These are phyloP conservation scores for Tribolium madens DNA, from an alignment of 1,140 invertebrate genomes.

Conservation along the genomic window DNA sequence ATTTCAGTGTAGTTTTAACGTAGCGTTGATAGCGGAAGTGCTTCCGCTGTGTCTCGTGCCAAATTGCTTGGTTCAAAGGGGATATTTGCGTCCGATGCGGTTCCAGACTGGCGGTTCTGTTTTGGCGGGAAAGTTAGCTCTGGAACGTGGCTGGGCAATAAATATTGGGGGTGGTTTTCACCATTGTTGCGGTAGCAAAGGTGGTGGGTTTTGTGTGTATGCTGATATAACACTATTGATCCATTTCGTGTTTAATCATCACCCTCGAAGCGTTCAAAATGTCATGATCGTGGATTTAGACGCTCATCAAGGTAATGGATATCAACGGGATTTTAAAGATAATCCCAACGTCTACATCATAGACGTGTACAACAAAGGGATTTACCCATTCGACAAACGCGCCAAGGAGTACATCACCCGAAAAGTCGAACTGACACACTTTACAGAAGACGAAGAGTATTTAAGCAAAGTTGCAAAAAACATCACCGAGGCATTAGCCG, in stretches of 20 bases:
- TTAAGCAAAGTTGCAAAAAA: constrained; percentile 75
- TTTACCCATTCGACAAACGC: constrained; percentile 83
- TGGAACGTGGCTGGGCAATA: constrained; percentile 87
- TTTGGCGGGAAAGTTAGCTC: constrained; percentile 81
- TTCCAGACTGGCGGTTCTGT: constrained; percentile 86
- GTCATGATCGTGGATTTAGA: constrained; percentile 91
- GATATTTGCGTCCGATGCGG: constrained; percentile 83
- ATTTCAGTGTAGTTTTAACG: constrained; percentile 74
- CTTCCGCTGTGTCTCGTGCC: constrained; percentile 80
- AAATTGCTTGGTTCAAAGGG: constrained; percentile 81
- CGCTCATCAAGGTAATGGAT: constrained; percentile 91
- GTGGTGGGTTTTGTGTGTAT: constrained; percentile 90
- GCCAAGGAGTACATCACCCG: constrained; percentile 83
- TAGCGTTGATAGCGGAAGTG: constrained; percentile 84
- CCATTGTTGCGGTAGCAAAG: constrained; percentile 79
- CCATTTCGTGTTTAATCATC: constrained; percentile 74
- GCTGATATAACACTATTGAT: constrained; percentile 88
- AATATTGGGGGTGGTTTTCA: constrained; percentile 93
- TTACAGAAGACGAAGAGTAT: constrained; percentile 80
- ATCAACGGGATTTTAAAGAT: constrained; percentile 83
- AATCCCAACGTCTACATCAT: constrained; percentile 84
- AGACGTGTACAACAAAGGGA: constrained; percentile 86
- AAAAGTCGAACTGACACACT: constrained; percentile 76
- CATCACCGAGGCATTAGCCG: constrained; percentile 75
- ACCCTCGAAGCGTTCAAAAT: constrained; percentile 70